These are phyloP conservation scores for Congeria kusceri DNA, from an alignment of 2,888 invertebrate genomes.

Conservation along the genomic window DNA sequence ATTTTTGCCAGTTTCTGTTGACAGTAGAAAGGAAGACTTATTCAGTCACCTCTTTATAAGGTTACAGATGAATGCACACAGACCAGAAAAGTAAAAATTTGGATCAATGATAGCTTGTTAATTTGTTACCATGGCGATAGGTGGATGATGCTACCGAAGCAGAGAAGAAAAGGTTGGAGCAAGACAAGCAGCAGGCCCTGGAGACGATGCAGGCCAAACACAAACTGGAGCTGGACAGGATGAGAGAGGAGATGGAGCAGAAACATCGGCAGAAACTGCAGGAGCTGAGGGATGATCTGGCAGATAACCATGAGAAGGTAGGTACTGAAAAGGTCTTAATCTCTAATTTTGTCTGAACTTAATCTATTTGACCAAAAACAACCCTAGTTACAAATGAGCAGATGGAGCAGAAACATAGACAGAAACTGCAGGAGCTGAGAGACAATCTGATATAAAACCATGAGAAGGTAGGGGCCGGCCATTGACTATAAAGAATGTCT, in stretches of 20 bases:
- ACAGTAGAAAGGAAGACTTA: no score
- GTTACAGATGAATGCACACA: no score
- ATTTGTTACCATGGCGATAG: conserved; percentile 42
- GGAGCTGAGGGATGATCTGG: conserved; percentile 63
- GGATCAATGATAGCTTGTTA: no score
- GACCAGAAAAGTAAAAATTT: no score
- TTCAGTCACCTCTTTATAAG: no score
- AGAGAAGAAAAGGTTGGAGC: conserved; percentile 75
- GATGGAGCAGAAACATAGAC: conserved; percentile 76
- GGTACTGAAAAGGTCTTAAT: no score
- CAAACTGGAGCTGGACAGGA: conserved; percentile 75
- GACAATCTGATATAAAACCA: conserved; percentile 71
- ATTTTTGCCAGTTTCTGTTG: no score
- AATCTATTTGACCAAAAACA: no score
- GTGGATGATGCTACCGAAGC: conserved; percentile 75
- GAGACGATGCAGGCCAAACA: conserved; percentile 74
- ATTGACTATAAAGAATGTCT: no score
- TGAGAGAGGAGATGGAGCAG: conserved; percentile 75
- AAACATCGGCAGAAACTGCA: conserved; percentile 78
- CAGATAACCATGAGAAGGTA: conserved; percentile 75
- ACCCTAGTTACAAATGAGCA: no score
- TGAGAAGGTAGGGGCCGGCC: conserved; percentile 72
- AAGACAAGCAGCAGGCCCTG: conserved; percentile 72
- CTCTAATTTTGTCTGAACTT: no score
- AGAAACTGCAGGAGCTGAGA: conserved; percentile 70